phyloP scores from a whole-genome alignment of 2,888 invertebrate species.

The Aphelenchoides bicaudatus region DNA sequence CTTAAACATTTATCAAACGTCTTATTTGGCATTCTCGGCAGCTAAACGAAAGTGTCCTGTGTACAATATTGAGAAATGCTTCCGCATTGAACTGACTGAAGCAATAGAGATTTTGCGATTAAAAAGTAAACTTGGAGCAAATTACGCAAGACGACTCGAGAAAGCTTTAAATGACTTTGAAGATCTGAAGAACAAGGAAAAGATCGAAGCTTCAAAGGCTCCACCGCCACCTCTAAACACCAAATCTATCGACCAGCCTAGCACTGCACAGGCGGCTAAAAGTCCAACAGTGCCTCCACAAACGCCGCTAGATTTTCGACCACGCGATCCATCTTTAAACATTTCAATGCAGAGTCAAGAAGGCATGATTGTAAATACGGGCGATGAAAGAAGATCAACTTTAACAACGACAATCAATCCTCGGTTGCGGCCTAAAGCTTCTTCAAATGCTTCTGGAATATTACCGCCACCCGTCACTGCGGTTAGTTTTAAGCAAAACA shows the following conservation, averaged over 20 bases:
- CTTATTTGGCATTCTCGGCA: conserved; percentile 63
- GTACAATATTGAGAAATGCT: conserved; percentile 62
- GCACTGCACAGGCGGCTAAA: conserved; percentile 3
- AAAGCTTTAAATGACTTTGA: conserved; percentile 40
- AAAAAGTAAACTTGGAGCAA: conserved; percentile 37
- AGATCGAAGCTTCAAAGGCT: neutral
- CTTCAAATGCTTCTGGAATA: conserved; percentile 41
- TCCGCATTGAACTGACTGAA: conserved; percentile 34
- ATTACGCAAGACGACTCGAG: conserved; percentile 36
- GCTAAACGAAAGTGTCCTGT: conserved; percentile 62
- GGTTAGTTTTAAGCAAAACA: too few species aligned
- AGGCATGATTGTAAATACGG: conserved; percentile 39
- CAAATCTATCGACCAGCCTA: neutral
- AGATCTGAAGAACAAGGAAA: conserved; percentile 13
- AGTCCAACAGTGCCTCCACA: neutral
- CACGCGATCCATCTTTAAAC: conserved; percentile 1
- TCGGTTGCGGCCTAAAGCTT: conserved; percentile 55
- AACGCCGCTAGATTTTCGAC: neutral
- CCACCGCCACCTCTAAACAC: neutral
- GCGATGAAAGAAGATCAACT: conserved; percentile 15
- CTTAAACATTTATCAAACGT: conserved; percentile 73
- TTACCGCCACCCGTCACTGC: conserved; percentile 16
- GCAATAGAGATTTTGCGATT: conserved; percentile 36
- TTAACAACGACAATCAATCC: conserved; percentile 57
- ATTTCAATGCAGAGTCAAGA: conserved; percentile 19